Percentiles rank a stretch among this genome's conserved stretches.
Evolutionary conservation across 2,113 vertebrate species (phyloP).

Genomic region (Nothobranchius kuhntae): DNA sequence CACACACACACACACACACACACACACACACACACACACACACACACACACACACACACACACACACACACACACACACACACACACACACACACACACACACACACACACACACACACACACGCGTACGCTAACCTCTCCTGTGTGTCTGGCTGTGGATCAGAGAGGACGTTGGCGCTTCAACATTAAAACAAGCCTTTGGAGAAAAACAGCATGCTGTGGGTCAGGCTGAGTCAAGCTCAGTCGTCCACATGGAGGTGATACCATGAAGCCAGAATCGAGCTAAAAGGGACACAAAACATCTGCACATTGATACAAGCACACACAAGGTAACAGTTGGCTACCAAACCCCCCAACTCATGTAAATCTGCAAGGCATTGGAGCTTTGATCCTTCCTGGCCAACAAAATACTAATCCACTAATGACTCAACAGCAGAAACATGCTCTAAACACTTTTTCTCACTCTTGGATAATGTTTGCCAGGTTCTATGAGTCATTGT

Average conservation of each 20-base stretch:
- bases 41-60: not conserved
- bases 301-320: conserved; percentile 28
- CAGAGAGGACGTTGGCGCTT: conserved; percentile 50
- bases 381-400: conserved; percentile 63
- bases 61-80: conserved; percentile 17
- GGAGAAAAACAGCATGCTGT: conserved; percentile 40
- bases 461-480: conserved; percentile 47
- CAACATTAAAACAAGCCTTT: conserved; percentile 41
- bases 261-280: conserved; percentile 10
- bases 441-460: conserved; percentile 45
- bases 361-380: conserved; percentile 47
- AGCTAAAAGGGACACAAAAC: not conserved
- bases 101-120: conserved; percentile 21
- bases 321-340: conserved; percentile 11
- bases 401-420: conserved; percentile 52
- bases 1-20: too few relatives aligned
- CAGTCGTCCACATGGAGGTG: conserved; percentile 41
- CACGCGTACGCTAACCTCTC: conserved; percentile 12
- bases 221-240: conserved; percentile 32
- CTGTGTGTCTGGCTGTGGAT: conserved; percentile 59
- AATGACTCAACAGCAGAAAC: conserved; percentile 71
- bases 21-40: conserved; percentile 16
- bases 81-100: too few relatives aligned
- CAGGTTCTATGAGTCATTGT: conserved; percentile 39
- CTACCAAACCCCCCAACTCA: conserved; percentile 24